These are phyloP conservation scores for Dunckerocampus dactyliophorus DNA, from an alignment of 2,113 vertebrate species.

Conservation along the genomic window DNA sequence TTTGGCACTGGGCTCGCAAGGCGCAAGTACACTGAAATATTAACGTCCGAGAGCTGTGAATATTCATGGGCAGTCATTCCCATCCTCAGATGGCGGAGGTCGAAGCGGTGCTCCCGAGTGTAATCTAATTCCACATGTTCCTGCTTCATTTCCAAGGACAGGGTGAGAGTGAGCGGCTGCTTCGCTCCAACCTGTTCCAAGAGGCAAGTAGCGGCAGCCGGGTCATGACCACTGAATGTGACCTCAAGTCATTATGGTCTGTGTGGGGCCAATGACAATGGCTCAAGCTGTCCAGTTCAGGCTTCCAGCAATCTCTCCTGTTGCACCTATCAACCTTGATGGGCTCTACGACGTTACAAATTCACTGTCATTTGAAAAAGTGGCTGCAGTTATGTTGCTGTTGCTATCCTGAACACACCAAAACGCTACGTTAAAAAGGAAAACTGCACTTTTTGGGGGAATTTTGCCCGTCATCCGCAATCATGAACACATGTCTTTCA, in stretches of 20 bases:
- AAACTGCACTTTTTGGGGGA: too few species aligned
- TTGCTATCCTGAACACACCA: not conserved
- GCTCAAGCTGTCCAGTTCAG: slow-evolving; percentile 6
- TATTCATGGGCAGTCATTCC: slow-evolving; percentile 61
- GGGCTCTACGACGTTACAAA: not conserved
- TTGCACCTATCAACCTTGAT: not conserved
- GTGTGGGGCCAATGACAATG: slow-evolving; percentile 27
- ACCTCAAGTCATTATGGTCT: slow-evolving; percentile 39
- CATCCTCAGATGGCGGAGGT: slow-evolving; percentile 55
- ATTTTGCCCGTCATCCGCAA: too few species aligned
- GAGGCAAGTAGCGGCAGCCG: slow-evolving; percentile 30
- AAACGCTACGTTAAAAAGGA: not conserved
- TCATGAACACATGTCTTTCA: too few species aligned
- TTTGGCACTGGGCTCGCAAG: slow-evolving; percentile 24
- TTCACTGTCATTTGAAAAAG: not conserved
- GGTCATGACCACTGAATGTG: slow-evolving; percentile 35
- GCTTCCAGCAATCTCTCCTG: slow-evolving; percentile 3
- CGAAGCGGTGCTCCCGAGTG: slow-evolving; percentile 43
- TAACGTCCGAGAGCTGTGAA: slow-evolving; percentile 52
- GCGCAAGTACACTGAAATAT: slow-evolving; percentile 72
- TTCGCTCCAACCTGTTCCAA: slow-evolving; percentile 40
- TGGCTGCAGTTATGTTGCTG: not conserved
- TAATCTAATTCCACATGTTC: slow-evolving; percentile 62
- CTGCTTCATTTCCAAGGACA: slow-evolving; percentile 61
- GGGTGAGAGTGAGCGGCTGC: slow-evolving; percentile 14